Evolutionary conservation across 2,888 invertebrate species (phyloP).

Genomic region (Iselma pallidipennis): DNA sequence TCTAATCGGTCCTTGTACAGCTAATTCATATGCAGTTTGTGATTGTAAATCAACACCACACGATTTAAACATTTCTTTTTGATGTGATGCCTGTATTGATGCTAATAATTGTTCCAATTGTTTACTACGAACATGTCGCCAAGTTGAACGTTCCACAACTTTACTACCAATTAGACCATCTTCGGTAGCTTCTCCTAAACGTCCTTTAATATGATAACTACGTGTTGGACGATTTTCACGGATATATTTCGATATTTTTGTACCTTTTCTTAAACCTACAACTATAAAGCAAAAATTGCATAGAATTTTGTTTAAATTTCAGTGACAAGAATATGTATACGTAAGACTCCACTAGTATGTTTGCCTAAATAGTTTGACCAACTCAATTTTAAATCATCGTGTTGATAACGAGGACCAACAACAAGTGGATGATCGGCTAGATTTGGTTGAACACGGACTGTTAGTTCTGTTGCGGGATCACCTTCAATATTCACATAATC

Average conservation of each 20-base stretch:
- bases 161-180: conserved; percentile 72
- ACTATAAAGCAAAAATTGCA: conserved; percentile 58
- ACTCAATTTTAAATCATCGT: conserved; percentile 66
- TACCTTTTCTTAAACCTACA: conserved; percentile 73
- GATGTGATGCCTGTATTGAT: conserved; percentile 83
- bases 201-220: conserved; percentile 74
- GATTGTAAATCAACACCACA: conserved; percentile 83
- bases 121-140: conserved; percentile 68
- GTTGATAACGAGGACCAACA: conserved; percentile 75
- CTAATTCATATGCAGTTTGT: conserved; percentile 88
- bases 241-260: conserved; percentile 61
- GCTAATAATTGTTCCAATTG: conserved; percentile 76
- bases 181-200: conserved; percentile 76
- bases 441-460: conserved; percentile 66
- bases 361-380: conserved; percentile 65
- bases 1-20: conserved; percentile 78
- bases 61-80: conserved; percentile 79
- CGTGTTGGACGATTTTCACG: conserved; percentile 66
- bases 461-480: conserved; percentile 62
- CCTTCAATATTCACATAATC: conserved; percentile 67
- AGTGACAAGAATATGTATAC: too few species aligned
- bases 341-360: conserved; percentile 70
- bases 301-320: too few species aligned
- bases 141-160: conserved; percentile 71
- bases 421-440: conserved; percentile 76